A percentile compares a stretch with the other conserved stretches of the same genome.
Conservation (phyloP, 2,113 vertebrate species). For the Phasianus colchicus region DNA sequence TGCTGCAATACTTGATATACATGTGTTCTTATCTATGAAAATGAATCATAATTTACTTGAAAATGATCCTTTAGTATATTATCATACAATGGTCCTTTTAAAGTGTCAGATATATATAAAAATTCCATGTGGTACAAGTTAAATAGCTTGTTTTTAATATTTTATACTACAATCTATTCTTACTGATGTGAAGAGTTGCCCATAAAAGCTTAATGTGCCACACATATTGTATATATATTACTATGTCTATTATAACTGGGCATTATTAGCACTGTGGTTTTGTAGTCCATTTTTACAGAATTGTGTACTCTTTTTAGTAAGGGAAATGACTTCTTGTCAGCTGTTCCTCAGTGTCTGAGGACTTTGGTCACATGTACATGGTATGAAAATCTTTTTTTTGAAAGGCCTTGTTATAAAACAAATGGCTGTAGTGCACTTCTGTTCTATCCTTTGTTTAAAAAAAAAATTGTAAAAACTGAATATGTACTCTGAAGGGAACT, state of each 20-base stretch:
- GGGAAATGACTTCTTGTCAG: neutral
- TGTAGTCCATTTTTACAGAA: conserved; percentile 26
- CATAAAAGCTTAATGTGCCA: neutral
- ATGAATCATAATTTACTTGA: conserved; percentile 51
- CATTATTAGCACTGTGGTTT: conserved; percentile 51
- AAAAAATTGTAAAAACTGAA: neutral
- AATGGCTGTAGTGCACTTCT: neutral
- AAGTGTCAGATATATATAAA: neutral
- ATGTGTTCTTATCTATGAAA: conserved; percentile 25
- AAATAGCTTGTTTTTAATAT: conserved; percentile 37
- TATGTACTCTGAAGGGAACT: conserved; percentile 12
- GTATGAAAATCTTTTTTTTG: neutral
- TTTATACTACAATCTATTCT: conserved; percentile 64
- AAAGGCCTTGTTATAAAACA: conserved; percentile 25
- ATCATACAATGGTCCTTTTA: conserved; percentile 18
- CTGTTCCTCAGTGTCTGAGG: neutral
- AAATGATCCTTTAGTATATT: conserved; percentile 49
- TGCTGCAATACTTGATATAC: conserved; percentile 6
- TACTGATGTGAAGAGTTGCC: conserved; percentile 25
- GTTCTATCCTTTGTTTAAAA: neutral
- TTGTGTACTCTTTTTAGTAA: neutral
- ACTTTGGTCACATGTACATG: neutral
- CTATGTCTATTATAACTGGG: neutral
- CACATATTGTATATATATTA: neutral
- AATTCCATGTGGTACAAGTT: conserved; percentile 25